phyloP scores from a whole-genome alignment of 2,113 vertebrate species.

The Struthidea cinerea region DNA sequence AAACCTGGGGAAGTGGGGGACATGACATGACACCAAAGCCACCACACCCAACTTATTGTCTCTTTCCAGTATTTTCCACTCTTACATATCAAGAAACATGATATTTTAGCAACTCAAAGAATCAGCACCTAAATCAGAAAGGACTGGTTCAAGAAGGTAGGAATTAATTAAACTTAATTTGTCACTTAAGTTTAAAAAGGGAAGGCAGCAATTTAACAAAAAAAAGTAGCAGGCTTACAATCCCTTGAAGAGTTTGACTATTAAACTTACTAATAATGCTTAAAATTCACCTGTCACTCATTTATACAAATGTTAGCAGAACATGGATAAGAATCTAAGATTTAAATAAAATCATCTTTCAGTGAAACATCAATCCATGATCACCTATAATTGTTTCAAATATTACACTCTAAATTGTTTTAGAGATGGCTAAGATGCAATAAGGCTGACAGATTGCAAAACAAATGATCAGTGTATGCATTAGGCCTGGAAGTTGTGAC shows the following conservation, averaged over 20 bases:
- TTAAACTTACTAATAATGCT: not conserved
- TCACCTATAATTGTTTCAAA: not conserved
- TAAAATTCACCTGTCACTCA: not conserved
- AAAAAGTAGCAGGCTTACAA: not conserved
- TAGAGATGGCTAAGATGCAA: not conserved
- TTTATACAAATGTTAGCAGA: not conserved
- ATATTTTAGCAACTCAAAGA: not conserved
- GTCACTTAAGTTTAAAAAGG: not conserved
- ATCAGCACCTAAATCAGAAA: not conserved
- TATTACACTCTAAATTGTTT: not conserved
- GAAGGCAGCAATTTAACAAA: not conserved
- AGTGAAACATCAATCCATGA: not conserved
- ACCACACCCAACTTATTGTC: not conserved
- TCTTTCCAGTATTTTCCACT: not conserved
- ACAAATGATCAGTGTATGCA: not conserved
- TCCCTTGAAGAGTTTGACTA: not conserved
- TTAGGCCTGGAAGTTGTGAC: not conserved
- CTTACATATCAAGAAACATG: not conserved
- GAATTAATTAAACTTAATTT: not conserved
- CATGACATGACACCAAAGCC: not conserved
- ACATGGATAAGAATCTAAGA: not conserved
- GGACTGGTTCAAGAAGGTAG: not conserved
- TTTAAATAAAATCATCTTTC: conserved; percentile 7
- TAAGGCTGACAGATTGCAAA: not conserved
- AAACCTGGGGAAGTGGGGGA: not conserved